Conservation (phyloP, 92 coral and sea anemone genomes). For the Umimayanthus chanpuru region DNA sequence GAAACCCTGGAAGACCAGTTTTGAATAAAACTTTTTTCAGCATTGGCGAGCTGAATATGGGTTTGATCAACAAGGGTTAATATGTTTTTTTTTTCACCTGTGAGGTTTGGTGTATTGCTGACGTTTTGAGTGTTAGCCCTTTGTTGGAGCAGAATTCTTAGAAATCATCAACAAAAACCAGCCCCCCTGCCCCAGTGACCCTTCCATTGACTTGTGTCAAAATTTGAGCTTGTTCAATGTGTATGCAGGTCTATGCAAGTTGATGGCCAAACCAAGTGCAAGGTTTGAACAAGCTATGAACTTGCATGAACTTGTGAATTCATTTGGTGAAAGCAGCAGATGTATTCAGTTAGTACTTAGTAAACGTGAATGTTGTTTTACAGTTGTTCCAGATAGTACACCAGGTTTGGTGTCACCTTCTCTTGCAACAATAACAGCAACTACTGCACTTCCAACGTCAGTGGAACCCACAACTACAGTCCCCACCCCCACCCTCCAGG, state of each 20-base stretch:
- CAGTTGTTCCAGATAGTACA: slow-evolving; percentile 94
- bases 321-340: neutral
- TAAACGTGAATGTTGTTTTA: neutral
- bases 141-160: too few relatives aligned
- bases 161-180: too few relatives aligned
- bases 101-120: too few relatives aligned
- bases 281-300: neutral
- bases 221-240: neutral
- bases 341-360: neutral
- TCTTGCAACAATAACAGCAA: slow-evolving; percentile 76
- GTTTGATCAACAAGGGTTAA: too few relatives aligned
- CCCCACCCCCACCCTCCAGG: slow-evolving; percentile 76
- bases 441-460: slow-evolving; percentile 84
- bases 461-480: slow-evolving; percentile 88
- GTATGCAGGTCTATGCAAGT: too few relatives aligned
- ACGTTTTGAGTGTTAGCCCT: too few relatives aligned
- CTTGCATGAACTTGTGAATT: neutral
- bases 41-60: too few relatives aligned
- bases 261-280: too few relatives aligned
- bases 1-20: too few relatives aligned
- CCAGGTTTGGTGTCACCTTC: slow-evolving; percentile 70
- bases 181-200: too few relatives aligned
- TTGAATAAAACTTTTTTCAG: too few relatives aligned
- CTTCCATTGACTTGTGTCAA: neutral
- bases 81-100: too few relatives aligned